Evolutionary conservation across 2,113 vertebrate genomes (phyloP).

Genomic region (Chascanopsetta lugubris): DNA sequence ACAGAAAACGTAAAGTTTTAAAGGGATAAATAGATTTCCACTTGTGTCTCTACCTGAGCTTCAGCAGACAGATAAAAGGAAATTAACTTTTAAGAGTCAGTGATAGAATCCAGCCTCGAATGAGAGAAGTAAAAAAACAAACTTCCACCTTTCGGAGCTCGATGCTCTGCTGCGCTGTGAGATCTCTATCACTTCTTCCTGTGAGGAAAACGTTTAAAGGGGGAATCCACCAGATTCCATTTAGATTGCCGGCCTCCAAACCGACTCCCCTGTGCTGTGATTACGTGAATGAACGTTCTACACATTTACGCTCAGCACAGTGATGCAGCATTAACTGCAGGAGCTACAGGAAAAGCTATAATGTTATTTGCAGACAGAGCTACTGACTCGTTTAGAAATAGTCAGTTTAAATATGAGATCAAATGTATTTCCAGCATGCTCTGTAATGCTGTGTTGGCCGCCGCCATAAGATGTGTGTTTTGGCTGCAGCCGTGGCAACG

Average conservation of each 20-base stretch:
- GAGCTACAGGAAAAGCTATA: background rate
- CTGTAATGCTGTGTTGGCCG: constrained; percentile 21
- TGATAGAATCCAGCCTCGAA: constrained; percentile 17
- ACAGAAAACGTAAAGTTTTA: background rate
- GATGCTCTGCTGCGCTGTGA: constrained; percentile 52
- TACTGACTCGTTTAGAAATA: no score
- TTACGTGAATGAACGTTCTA: constrained; percentile 48
- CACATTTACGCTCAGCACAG: constrained; percentile 47
- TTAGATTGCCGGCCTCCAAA: constrained; percentile 58
- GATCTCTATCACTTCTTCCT: constrained; percentile 56
- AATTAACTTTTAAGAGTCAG: constrained; percentile 16
- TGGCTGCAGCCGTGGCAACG: constrained; percentile 42
- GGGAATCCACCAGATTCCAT: constrained; percentile 61
- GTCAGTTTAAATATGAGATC: no score
- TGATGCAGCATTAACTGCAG: constrained; percentile 22
- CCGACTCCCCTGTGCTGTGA: constrained; percentile 47
- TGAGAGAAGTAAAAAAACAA: constrained; percentile 17
- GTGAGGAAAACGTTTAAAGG: constrained; percentile 50
- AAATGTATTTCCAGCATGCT: constrained; percentile 4
- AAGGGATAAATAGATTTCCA: constrained; percentile 5
- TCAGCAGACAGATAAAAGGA: background rate
- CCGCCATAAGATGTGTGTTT: constrained; percentile 48
- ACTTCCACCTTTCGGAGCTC: constrained; percentile 51
- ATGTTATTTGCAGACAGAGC: constrained; percentile 27
- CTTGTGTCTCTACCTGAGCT: background rate